Evolutionary conservation across 2,113 vertebrate species (phyloP).

Genomic region (Gavialis gangeticus): DNA sequence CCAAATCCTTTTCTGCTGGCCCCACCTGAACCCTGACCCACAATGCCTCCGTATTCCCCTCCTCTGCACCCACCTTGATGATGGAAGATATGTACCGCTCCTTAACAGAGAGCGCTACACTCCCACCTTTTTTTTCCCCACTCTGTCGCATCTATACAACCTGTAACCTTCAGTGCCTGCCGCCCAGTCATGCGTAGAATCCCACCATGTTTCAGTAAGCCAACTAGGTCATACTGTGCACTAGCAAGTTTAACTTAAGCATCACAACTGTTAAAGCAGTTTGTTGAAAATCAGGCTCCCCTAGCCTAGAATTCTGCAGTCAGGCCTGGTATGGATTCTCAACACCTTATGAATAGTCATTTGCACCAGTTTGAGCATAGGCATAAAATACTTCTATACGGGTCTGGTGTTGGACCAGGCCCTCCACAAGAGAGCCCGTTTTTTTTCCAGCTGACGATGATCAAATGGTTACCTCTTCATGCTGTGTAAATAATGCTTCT

Average conservation of each 20-base stretch:
- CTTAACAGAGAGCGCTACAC: no score
- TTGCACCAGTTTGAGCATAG: accelerated
- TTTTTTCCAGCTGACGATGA: neutral
- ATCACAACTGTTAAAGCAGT: neutral
- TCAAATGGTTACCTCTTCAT: neutral
- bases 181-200: no score
- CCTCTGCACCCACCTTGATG: no score
- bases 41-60: no score
- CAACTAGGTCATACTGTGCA: no score
- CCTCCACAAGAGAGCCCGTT: neutral
- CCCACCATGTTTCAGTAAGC: no score
- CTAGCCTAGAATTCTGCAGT: neutral
- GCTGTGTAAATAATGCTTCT: neutral
- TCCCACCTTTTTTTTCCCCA: no score
- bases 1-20: no score
- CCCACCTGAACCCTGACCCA: no score
- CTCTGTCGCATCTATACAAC: no score
- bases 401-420: neutral
- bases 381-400: neutral
- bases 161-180: no score
- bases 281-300: neutral
- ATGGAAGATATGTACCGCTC: no score
- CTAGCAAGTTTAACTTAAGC: neutral
- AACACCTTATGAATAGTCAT: neutral
- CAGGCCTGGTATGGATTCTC: neutral